Evolutionary conservation across 2,797 vertebrate genomes (phyloP).

Genomic region (Enteromius mattozi): DNA sequence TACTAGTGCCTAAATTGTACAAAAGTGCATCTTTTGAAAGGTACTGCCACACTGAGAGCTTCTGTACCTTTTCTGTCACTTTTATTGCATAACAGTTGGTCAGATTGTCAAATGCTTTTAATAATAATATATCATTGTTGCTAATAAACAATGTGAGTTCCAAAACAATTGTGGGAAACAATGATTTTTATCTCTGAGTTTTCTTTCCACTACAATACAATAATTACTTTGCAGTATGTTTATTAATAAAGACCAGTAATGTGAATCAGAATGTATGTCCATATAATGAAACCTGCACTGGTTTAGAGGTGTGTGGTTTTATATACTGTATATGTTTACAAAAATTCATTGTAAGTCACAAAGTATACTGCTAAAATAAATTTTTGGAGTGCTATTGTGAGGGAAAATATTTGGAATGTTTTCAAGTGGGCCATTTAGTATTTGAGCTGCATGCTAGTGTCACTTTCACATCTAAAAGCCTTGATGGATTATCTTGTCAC

Average conservation of each 20-base stretch:
- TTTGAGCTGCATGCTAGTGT: background rate
- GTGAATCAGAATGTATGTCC: background rate
- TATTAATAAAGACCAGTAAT: background rate
- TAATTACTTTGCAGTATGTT: slow-evolving; percentile 15
- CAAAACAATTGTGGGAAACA: slow-evolving; percentile 12
- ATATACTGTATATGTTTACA: background rate
- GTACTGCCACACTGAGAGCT: too few species aligned
- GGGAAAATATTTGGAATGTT: background rate
- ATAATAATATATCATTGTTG: background rate
- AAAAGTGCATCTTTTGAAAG: too few species aligned
- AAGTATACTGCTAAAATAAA: background rate
- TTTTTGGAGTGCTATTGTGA: background rate
- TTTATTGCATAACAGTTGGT: background rate
- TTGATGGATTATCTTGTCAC: slow-evolving; percentile 13
- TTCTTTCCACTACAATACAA: background rate
- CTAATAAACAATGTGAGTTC: background rate
- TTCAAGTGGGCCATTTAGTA: background rate
- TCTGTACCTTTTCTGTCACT: background rate
- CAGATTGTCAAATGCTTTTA: slow-evolving; percentile 12
- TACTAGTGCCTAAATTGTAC: too few species aligned
- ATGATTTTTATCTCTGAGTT: slow-evolving; percentile 2
- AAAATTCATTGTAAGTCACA: background rate
- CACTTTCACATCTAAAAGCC: background rate
- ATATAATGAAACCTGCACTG: background rate
- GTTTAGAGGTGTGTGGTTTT: background rate